Base-by-base conservation (phyloP, 2,888 invertebrate genomes). In the Argyra leucocephala region DNA sequence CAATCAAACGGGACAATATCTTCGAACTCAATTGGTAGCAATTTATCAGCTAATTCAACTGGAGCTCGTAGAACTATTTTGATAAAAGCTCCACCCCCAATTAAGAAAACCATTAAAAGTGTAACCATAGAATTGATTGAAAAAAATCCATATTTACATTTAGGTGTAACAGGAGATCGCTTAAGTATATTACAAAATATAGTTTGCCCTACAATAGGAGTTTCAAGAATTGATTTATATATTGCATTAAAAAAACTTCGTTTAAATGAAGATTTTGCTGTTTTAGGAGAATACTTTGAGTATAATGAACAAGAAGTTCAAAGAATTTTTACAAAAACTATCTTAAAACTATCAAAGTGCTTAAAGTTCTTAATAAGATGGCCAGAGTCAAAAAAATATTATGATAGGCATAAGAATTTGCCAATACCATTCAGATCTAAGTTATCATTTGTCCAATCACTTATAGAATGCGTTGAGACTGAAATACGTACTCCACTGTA, bases 391-490 rank as follows among this genome's bases (percentile, higher is more conserved):
- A 76, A 77, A 58, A 76, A 76, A 37, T 76, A 77, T 66, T 75
- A 76, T 63, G 79, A 78, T 62, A 74, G 79, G 0, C 73, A 78
- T 61, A 78, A 79, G 70, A 75, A 78, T 68, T 69, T 76, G 21
- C 78, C 78, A 2, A 73, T 79, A 66, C 72, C 75, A 4, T 79
- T 76, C 64, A 74, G 78, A 3, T 73, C 75, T 10, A 76, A 75
- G 67, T 69, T 79, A n/a, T 70, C 78, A 57, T 76, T 76, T 66
- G 76, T 79, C 12, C 78, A 78, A 66, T 79, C 79, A 22, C 61
- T 79, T 60, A 77, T 79, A 64, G 78, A 79, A 64, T 78, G 78
- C 66, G 77, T 79, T 18, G 79, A 79, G 64, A 78, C 78, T 61
- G 78, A 78, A 60, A 70, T 79, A 66, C 71, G 73, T 21, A 70